Base-by-base conservation (phyloP, 1,140 invertebrate species). In the Geopemphigus sp. region DNA sequence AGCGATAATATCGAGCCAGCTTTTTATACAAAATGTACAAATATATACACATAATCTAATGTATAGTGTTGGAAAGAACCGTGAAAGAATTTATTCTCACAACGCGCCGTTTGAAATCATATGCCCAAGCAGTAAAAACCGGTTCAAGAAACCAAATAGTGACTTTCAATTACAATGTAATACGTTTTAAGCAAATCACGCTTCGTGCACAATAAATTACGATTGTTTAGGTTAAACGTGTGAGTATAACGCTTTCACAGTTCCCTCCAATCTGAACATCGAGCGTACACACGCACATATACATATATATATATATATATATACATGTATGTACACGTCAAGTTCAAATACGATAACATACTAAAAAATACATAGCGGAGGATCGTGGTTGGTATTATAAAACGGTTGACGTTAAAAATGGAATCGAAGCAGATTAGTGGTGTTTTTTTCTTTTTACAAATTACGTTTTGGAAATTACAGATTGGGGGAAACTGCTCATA, bases 11-110 rank as follows among this genome's bases (percentile, higher is more conserved):
- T 72, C 53, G 50, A 68, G 66, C 66, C 66, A 68, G 17, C 66
- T 68, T 68, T 26, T 54, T 29, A 54, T 32, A 72, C 17, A 54
- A 54, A 72, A 72, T 53, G 19, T 29, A 72, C 47, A 72, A 54
- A 72, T 19, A 54, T 10, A 59, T 8, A 24, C 22, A 39, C 8
- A 39, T 8, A 8, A 8, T 4, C 8, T 4, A 4, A 4, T 39
- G 8, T 39, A 4, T 29, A 72, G 68, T 72, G 68, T 12, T 54
- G 80, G 80, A 81, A 83, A 83, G 83, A 83, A 83, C 83, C 82
- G 83, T 83, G 82, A 83, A 83, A 83, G 82, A 81, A 76, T 83
- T 80, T 82, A 78, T 83, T 82, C 82, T 83, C 83, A 83, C 82
- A 82, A 74, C 80, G 81, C 82, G 81, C 81, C 73, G 68, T 26